These are phyloP conservation scores for Tenodera sinensis DNA, from an alignment of 2,888 invertebrate species.

Conservation along the genomic window DNA sequence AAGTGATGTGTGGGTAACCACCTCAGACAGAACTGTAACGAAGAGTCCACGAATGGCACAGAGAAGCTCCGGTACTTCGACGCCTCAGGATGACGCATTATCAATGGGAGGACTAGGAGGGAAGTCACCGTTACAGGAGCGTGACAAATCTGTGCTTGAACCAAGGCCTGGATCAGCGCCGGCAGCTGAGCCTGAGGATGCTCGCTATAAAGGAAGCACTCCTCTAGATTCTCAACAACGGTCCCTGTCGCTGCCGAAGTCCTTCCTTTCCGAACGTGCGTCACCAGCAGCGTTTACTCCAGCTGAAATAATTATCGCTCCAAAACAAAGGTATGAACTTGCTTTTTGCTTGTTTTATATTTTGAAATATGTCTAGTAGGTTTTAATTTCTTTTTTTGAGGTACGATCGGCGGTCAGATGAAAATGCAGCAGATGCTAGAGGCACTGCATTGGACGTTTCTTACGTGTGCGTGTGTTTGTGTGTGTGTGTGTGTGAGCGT, in stretches of 20 bases:
- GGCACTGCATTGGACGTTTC: too few relatives aligned
- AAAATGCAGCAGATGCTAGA: too few relatives aligned
- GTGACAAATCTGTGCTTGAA: conserved; percentile 42
- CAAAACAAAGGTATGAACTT: conserved; percentile 34
- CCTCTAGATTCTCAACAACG: conserved; percentile 46
- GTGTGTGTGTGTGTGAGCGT: too few relatives aligned
- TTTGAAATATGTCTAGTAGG: too few relatives aligned
- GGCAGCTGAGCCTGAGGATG: conserved; percentile 11
- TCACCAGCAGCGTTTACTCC: not conserved
- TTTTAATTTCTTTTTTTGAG: too few relatives aligned
- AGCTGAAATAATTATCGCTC: conserved; percentile 7
- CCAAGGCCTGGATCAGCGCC: conserved; percentile 17
- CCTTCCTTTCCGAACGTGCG: conserved; percentile 46
- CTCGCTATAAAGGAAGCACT: not conserved
- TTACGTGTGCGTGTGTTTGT: too few relatives aligned
- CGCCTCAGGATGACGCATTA: conserved; percentile 48
- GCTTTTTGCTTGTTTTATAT: too few relatives aligned
- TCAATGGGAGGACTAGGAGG: conserved; percentile 23
- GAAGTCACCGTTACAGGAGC: conserved; percentile 37
- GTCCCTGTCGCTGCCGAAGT: conserved; percentile 54
- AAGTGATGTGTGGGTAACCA: conserved; percentile 53
- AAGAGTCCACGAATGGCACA: conserved; percentile 47
- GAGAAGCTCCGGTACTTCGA: conserved; percentile 51
- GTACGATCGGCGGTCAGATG: too few relatives aligned
- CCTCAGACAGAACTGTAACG: conserved; percentile 50